Evolutionary conservation across 2,113 vertebrate genomes (phyloP).

Genomic region (Vulpes ferrilata): DNA sequence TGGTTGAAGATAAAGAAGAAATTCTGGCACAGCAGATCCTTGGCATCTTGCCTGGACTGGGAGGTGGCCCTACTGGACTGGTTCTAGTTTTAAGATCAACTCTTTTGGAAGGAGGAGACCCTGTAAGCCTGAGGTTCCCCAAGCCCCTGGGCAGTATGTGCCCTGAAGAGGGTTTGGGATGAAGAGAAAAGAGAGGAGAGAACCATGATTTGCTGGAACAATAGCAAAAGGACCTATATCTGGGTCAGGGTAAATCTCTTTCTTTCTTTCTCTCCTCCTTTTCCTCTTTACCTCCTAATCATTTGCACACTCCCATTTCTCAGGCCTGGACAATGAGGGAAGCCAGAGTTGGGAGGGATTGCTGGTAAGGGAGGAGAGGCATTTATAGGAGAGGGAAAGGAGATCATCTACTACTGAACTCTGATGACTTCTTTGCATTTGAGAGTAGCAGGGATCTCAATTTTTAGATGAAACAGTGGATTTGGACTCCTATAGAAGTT

Average conservation of each 20-base stretch:
- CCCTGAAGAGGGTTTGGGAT: not conserved
- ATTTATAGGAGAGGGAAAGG: not conserved
- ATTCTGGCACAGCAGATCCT: not conserved
- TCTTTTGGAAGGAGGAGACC: not conserved
- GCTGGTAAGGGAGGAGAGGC: not conserved
- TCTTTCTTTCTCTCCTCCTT: not conserved
- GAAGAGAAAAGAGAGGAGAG: not conserved
- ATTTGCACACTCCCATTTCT: not conserved
- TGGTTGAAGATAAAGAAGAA: not conserved
- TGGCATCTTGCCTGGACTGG: not conserved
- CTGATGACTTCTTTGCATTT: constrained; percentile 20
- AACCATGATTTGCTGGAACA: not conserved
- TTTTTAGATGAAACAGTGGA: not conserved
- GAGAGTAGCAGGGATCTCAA: not conserved
- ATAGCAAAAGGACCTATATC: not conserved
- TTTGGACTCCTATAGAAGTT: not conserved
- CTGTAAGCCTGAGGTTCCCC: not conserved
- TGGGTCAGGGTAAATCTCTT: not conserved
- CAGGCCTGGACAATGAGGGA: not conserved
- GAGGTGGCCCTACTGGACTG: not conserved
- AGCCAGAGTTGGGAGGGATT: not conserved
- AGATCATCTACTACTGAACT: not conserved
- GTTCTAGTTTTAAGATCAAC: constrained; percentile 1
- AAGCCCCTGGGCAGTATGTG: not conserved
- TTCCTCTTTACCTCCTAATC: not conserved